Evolutionary conservation across 2,797 vertebrate genomes (phyloP).

Genomic region (Varecia variegata): DNA sequence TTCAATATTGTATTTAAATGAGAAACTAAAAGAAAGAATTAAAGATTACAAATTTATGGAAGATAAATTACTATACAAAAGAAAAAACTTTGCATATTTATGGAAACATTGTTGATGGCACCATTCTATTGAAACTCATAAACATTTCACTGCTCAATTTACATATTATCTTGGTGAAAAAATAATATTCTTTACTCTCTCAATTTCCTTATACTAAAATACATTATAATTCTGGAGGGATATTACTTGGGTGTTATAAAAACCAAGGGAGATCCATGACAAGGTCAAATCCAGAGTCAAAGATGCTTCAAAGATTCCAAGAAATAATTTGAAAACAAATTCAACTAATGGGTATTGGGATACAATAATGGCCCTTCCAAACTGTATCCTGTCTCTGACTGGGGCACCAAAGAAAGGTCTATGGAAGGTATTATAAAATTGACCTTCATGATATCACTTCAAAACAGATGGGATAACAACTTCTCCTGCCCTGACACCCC

Average conservation of each 20-base stretch:
- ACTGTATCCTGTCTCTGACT: neutral
- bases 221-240: neutral
- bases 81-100: neutral
- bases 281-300: neutral
- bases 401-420: neutral
- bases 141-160: conserved; percentile 12
- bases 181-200: neutral
- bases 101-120: neutral
- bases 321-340: conserved; percentile 21
- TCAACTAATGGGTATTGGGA: neutral
- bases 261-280: neutral
- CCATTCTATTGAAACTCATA: neutral
- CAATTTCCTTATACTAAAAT: neutral
- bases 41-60: neutral
- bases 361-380: neutral
- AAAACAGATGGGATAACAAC: neutral
- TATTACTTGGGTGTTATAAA: neutral
- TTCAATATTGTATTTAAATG: neutral
- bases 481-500: neutral
- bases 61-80: neutral
- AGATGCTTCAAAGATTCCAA: neutral
- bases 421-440: neutral
- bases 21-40: conserved; percentile 2
- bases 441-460: neutral
- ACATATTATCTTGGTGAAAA: neutral